Evolutionary conservation across 2,797 vertebrate species (phyloP).

Genomic region (Melanogrammus aeglefinus): DNA sequence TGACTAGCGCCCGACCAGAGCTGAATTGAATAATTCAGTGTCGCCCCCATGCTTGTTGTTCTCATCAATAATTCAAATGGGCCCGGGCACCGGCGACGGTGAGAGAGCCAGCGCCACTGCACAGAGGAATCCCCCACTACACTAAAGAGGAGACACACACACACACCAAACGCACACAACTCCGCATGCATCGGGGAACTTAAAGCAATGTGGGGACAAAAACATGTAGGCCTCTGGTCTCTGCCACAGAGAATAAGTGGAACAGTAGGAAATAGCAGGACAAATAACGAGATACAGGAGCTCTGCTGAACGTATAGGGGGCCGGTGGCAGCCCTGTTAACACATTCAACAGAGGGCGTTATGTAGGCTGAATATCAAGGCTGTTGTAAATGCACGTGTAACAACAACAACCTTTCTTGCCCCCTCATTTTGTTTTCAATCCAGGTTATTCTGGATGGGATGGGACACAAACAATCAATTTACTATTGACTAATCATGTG

Average conservation of each 20-base stretch:
- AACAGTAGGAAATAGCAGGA: neutral
- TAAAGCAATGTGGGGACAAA: neutral
- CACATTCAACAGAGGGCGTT: neutral
- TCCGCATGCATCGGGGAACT: neutral
- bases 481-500: too few species aligned
- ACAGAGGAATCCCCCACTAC: neutral
- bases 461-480: too few species aligned
- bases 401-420: too few species aligned
- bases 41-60: conserved; percentile 43
- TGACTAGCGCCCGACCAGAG: conserved; percentile 27
- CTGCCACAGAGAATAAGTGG: neutral
- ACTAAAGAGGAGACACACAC: neutral
- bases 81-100: conserved; percentile 30
- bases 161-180: neutral
- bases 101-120: conserved; percentile 15
- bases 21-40: conserved; percentile 65
- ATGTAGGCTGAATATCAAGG: neutral
- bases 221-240: neutral
- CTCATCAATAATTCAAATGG: conserved; percentile 63
- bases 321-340: neutral
- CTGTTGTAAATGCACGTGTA: too few species aligned
- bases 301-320: neutral
- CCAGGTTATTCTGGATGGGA: too few species aligned
- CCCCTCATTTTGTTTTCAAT: too few species aligned
- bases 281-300: neutral